These are phyloP conservation scores for Pardosa pseudoannulata DNA, from an alignment of 2,888 invertebrate species.

Conservation along the genomic window DNA sequence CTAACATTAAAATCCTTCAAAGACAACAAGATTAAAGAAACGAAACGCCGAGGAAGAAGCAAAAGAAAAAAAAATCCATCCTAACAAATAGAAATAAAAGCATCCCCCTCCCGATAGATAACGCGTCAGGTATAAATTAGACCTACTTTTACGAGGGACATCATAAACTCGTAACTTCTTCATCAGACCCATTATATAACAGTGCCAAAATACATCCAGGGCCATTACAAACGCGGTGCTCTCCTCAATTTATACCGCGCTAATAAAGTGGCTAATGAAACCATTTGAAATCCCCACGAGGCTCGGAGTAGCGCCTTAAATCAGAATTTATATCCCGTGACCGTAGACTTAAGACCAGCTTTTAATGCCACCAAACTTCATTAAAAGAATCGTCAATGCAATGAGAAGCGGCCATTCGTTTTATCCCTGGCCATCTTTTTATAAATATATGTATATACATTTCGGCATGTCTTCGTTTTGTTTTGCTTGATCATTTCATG, in stretches of 20 bases:
- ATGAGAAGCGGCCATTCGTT: constrained; percentile 57
- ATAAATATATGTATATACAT: constrained; percentile 23
- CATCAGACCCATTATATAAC: constrained; percentile 70
- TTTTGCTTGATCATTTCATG: constrained; percentile 14
- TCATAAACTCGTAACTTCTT: constrained; percentile 70
- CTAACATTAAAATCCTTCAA: constrained; percentile 49
- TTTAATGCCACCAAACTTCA: constrained; percentile 70
- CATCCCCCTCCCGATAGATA: constrained; percentile 43
- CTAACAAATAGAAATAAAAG: constrained; percentile 31
- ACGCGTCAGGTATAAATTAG: constrained; percentile 70
- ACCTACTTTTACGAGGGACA: constrained; percentile 69
- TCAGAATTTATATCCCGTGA: constrained; percentile 72
- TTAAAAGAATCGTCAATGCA: constrained; percentile 69
- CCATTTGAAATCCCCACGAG: constrained; percentile 70
- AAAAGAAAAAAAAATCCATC: not conserved
- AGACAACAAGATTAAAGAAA: constrained; percentile 24
- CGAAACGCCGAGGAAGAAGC: not conserved
- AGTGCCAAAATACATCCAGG: constrained; percentile 66
- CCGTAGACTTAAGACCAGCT: constrained; percentile 69
- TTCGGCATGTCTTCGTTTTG: constrained; percentile 25
- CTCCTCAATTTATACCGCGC: constrained; percentile 68
- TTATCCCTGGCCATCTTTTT: constrained; percentile 41
- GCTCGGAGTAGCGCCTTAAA: constrained; percentile 61
- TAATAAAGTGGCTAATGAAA: constrained; percentile 71
- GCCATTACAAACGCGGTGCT: constrained; percentile 61